Base-by-base conservation (phyloP, 2,797 vertebrate genomes). In the Kryptolebias ocellatus region DNA sequence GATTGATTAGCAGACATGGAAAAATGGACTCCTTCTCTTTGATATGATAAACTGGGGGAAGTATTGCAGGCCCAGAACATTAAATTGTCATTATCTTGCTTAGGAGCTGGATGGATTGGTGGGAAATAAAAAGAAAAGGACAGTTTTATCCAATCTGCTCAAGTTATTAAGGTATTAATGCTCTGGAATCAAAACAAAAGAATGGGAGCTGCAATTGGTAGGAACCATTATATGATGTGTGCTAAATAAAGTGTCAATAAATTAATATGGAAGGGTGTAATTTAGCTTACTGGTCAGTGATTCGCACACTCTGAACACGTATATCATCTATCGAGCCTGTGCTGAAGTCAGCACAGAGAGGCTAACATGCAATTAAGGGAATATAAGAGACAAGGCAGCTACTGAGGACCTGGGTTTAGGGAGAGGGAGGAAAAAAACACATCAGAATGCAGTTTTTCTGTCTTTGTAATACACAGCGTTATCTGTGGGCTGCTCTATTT, bases 281-380 rank as follows among this genome's bases (percentile, higher is more conserved):
- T 82, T 68, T 83, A 76, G 72, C 63, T 86, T 66, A 67, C 64
- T 85, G 87, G 83, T 86, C 84, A 89, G 83, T 67, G 75, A 89
- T 85, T 86, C 76, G 81, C 71, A 62, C 78, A 61, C 70, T 80
- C 60, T 79, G 88, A 87, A 93, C 92, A 94, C 92, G 92, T 94
- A 91, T 92, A 89, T 90, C 77, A 74, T 82, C 87, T 79, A 79
- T 89, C 79, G 83, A 81, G 81, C 74, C 64, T 78, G 73, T 85
- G 81, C 90, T 89, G 85, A 82, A 90, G 88, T 88, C 87, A 86
- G 88, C 87, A 89, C 15, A 71, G 83, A 82, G 81, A 72, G 83
- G 86, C 84, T 86, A 91, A 89, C 87, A 68, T 89, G 81, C 80
- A 85, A 91, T 92, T 89, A 89, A 76, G 78, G 74, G 75, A 81